Conservation (phyloP, 2,797 vertebrate genomes). For the Dendrocincla fuliginosa region DNA sequence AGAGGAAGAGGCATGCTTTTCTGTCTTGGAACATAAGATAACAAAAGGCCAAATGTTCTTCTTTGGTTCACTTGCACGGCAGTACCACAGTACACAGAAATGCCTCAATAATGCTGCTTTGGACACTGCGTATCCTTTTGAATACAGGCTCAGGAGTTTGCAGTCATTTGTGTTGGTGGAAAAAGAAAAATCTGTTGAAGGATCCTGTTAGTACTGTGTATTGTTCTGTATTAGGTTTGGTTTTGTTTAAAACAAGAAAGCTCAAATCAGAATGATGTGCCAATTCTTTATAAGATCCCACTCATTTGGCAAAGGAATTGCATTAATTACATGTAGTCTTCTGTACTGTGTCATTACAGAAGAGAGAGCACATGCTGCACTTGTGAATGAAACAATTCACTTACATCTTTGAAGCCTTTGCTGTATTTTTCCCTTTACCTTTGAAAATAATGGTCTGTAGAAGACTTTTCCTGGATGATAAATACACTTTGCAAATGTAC, state of each 20-base stretch:
- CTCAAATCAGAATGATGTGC: not conserved
- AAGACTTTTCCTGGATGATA: not conserved
- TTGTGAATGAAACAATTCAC: conserved; percentile 21
- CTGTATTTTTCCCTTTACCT: not conserved
- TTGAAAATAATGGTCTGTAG: not conserved
- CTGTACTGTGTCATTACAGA: conserved; percentile 15
- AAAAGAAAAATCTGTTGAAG: not conserved
- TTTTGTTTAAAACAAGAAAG: conserved; percentile 35
- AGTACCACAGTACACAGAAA: not conserved
- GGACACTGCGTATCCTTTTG: not conserved
- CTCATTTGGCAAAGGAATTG: conserved; percentile 42
- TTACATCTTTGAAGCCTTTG: not conserved
- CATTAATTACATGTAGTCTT: conserved; percentile 53
- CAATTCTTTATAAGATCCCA: conserved; percentile 29
- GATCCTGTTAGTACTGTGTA: not conserved
- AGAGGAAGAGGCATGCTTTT: not conserved
- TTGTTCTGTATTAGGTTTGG: not conserved
- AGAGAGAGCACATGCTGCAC: conserved; percentile 18
- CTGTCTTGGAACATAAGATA: not conserved
- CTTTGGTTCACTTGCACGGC: not conserved
- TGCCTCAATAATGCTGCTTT: not conserved
- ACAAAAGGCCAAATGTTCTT: conserved; percentile 14
- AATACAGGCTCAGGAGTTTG: not conserved
- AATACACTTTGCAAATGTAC: not conserved
- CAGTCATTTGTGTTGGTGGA: not conserved